phyloP scores from a whole-genome alignment of 2,888 invertebrate species.

The Caenorhabditis wallacei region DNA sequence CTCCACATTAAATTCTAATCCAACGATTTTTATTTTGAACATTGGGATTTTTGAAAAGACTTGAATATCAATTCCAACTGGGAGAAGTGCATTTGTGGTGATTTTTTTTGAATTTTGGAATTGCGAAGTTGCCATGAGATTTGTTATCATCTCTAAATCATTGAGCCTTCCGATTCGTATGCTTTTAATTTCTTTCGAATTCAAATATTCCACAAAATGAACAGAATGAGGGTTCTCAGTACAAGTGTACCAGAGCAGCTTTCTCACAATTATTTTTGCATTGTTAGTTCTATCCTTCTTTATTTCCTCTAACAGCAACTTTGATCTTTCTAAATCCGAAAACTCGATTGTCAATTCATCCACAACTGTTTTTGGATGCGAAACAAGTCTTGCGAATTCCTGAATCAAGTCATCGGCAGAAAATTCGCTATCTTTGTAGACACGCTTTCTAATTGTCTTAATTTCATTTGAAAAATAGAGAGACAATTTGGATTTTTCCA shows the following conservation, averaged over 20 bases:
- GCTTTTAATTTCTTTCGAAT: neutral
- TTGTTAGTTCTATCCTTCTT: neutral
- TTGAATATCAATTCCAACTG: neutral
- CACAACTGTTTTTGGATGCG: neutral
- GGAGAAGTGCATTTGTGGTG: neutral
- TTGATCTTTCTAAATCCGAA: constrained; percentile 5
- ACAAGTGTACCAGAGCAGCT: constrained; percentile 2
- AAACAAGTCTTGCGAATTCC: neutral
- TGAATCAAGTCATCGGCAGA: neutral
- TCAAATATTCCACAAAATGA: neutral
- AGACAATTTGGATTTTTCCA: neutral
- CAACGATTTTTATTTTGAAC: neutral
- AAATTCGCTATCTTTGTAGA: neutral
- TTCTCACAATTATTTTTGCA: neutral
- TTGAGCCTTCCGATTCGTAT: neutral
- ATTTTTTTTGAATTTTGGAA: neutral
- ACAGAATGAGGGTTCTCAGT: neutral
- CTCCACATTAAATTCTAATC: neutral
- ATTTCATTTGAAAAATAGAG: neutral
- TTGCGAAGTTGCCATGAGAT: neutral
- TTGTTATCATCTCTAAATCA: neutral
- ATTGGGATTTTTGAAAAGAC: neutral
- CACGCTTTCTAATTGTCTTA: neutral
- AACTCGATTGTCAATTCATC: constrained; percentile 17
- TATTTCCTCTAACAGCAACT: neutral